Percentiles rank a stretch among this genome's conserved stretches.
phyloP scores from a whole-genome alignment of 2,888 invertebrate species.

The Gari tellinella region DNA sequence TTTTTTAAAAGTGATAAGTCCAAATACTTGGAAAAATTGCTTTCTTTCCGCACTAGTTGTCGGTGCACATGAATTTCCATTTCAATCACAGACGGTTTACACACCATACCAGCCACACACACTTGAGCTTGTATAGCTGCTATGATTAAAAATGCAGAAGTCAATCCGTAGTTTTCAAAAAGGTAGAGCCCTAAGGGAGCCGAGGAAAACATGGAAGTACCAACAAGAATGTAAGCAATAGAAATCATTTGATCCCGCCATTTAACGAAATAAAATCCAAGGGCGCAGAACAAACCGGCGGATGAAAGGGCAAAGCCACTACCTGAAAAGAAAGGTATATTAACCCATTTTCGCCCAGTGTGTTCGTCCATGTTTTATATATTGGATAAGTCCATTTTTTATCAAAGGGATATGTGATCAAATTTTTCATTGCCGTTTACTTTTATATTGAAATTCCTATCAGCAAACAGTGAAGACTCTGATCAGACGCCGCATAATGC shows the following conservation, averaged over 20 bases:
- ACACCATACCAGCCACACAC: constrained; percentile 50
- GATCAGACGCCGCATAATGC: too few species aligned
- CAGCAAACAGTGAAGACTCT: too few species aligned
- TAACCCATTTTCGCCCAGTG: not conserved
- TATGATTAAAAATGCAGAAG: constrained; percentile 45
- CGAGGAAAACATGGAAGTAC: constrained; percentile 52
- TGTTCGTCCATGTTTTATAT: not conserved
- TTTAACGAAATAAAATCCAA: constrained; percentile 59
- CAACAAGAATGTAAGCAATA: constrained; percentile 34
- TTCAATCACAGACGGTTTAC: constrained; percentile 50
- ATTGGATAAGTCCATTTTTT: not conserved
- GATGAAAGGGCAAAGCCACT: constrained; percentile 45
- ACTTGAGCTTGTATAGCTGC: constrained; percentile 52
- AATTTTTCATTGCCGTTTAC: too few species aligned
- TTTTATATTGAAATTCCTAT: too few species aligned
- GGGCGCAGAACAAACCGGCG: constrained; percentile 44
- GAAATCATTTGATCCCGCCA: constrained; percentile 37
- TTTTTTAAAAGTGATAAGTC: constrained; percentile 38
- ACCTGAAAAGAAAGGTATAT: constrained; percentile 43
- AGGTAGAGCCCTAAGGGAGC: constrained; percentile 50
- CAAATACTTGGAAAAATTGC: constrained; percentile 19
- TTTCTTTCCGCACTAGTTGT: not conserved
- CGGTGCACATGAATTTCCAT: constrained; percentile 13
- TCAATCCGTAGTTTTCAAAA: constrained; percentile 22
- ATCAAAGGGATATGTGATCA: too few species aligned